Conservation (phyloP, 2,888 invertebrate species). For the Venusia cambrica region DNA sequence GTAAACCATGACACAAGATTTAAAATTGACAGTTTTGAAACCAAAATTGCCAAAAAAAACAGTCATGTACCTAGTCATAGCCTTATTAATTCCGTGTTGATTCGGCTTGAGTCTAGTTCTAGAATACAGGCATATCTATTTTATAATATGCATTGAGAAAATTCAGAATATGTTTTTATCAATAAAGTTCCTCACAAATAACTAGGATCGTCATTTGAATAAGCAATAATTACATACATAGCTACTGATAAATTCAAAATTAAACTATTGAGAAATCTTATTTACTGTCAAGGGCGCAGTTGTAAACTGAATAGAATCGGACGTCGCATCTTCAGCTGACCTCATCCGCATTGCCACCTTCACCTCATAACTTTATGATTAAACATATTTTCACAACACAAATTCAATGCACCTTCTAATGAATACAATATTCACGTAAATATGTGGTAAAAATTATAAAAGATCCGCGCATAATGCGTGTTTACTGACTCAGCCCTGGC, state of each 20-base stretch:
- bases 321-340: slow-evolving; percentile 38
- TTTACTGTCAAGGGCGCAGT: slow-evolving; percentile 50
- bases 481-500: slow-evolving; percentile 54
- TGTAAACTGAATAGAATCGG: slow-evolving; percentile 32
- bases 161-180: slow-evolving; percentile 18
- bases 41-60: too few species aligned
- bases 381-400: slow-evolving; percentile 43
- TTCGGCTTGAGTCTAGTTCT: too few species aligned
- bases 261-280: slow-evolving; percentile 38
- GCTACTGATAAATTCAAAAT: slow-evolving; percentile 41
- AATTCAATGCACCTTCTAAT: slow-evolving; percentile 42
- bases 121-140: slow-evolving; percentile 55
- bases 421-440: slow-evolving; percentile 41
- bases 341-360: slow-evolving; percentile 44
- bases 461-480: slow-evolving; percentile 53
- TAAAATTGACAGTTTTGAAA: too few species aligned
- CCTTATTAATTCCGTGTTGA: too few species aligned
- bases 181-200: slow-evolving; percentile 17
- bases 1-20: too few species aligned
- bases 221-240: slow-evolving; percentile 45
- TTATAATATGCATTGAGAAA: slow-evolving; percentile 46
- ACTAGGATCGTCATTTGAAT: slow-evolving; percentile 35
- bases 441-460: slow-evolving; percentile 41
- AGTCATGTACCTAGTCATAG: too few species aligned
- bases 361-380: slow-evolving; percentile 44